Base-by-base conservation (phyloP, 2,113 vertebrate genomes). In the Pseudopipra pipra region DNA sequence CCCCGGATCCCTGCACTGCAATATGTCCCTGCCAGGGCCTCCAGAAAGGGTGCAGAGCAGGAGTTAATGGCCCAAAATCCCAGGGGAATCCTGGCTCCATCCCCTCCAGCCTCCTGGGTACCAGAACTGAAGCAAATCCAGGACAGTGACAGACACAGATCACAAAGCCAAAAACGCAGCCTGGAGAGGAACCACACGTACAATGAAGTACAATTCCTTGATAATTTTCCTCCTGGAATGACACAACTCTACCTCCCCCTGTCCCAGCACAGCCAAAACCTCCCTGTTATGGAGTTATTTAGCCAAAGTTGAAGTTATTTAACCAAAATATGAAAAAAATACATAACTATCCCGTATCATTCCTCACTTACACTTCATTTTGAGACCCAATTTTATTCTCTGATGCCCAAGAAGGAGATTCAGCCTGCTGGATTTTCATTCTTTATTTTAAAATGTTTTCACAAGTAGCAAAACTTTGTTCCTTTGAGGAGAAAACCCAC, bases 401-500 rank as follows among this genome's bases (percentile, higher is more conserved):
- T 0, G 0, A 18, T 25, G 41, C 56, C 41, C 51, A 89, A n/a
- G 85, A 55, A 91, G n/a, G 12, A 66, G 25, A 81, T 33, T 65
- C 41, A 62, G 61, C 37, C 73, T 27, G 11, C 12, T 52, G 44
- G 23, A 27, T 81, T 95, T 90, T 85, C 47, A 71, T 61, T 76
- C 41, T 96, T 95, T 93, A 94, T 96, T 97, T 78, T 70, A 68
- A 83, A 68, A 68, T 44, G 39, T 71, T 87, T 80, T 80, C 75
- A 84, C 9, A 80, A 87, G 86, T 85, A 92, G 86, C 73, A 89
- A 87, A 90, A 89, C 35, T 73, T 63, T 30, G 20, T 3, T 1
- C 0, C 59, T 63, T 49, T 56, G 58, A 85, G 39, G 44, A 83
- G 28, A 70, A 78, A 88, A 87, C 16, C 2, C 4, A 83, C 25